Conservation (phyloP, 1,140 invertebrate genomes). For the Eciton burchellii region DNA sequence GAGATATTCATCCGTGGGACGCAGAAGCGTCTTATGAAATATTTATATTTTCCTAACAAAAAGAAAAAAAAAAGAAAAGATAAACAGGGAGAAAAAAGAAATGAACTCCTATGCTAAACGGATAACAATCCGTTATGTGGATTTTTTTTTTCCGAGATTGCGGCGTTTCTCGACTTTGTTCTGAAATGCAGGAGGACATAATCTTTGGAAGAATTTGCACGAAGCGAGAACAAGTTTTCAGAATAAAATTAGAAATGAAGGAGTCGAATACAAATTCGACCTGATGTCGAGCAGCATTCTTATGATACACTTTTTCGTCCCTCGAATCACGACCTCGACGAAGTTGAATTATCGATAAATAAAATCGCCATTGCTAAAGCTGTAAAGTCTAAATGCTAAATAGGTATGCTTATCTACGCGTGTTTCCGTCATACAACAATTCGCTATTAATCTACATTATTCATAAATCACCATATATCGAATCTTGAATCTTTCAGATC, state of each 20-base stretch:
- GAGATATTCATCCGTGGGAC: neutral
- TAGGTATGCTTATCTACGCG: neutral
- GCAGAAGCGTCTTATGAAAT: neutral
- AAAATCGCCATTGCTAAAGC: no score
- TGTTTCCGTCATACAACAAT: neutral
- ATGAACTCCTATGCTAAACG: neutral
- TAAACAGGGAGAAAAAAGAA: no score
- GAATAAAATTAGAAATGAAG: conserved; percentile 62
- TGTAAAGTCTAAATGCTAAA: no score
- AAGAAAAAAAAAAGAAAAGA: no score
- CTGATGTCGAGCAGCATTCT: neutral
- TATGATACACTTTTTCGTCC: neutral
- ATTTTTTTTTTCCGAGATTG: neutral
- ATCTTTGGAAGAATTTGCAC: conserved; percentile 46
- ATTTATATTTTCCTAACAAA: conserved; percentile 16
- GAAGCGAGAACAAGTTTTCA: conserved; percentile 58
- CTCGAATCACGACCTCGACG: neutral
- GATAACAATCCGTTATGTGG: no score
- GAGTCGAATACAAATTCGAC: conserved; percentile 49
- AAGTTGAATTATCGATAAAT: neutral
- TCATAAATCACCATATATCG: neutral
- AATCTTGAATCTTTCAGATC: neutral
- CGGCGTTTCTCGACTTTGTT: neutral
- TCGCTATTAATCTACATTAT: neutral
- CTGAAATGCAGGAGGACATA: neutral